Evolutionary conservation across 2,113 vertebrate species (phyloP).

Genomic region (Cariama cristata): DNA sequence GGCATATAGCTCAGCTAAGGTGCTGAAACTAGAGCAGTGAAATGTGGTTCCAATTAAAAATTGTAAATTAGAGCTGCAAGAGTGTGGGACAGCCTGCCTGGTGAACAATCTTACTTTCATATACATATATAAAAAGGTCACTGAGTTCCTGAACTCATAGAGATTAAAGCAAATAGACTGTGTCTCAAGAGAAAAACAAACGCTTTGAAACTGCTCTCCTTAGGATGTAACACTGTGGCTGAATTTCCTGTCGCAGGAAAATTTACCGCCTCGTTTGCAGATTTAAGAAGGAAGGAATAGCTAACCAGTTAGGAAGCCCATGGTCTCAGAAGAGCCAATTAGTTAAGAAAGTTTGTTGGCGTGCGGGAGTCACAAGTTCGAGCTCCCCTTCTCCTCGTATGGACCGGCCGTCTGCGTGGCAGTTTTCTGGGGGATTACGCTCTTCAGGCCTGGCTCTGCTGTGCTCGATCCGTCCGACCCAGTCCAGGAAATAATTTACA

Average conservation of each 20-base stretch:
- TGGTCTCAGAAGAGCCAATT: background rate
- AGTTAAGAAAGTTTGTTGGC: background rate
- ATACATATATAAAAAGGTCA: background rate
- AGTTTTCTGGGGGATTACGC: background rate
- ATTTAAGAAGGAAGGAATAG: background rate
- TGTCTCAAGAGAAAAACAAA: background rate
- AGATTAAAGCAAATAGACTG: constrained; percentile 16
- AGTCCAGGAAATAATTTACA: background rate
- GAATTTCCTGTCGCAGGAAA: background rate
- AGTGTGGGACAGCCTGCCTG: background rate
- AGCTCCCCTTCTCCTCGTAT: background rate
- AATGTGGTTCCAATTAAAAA: constrained; percentile 33
- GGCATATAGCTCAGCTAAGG: background rate
- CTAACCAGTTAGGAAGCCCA: background rate
- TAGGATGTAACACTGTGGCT: background rate
- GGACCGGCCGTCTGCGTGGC: fast-evolving
- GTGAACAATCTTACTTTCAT: background rate
- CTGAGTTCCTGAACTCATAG: background rate
- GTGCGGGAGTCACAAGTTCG: background rate
- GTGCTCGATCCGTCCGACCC: fast-evolving
- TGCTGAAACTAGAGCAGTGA: background rate
- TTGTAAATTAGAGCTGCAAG: background rate
- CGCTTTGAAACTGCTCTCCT: background rate
- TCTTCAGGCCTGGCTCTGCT: background rate
- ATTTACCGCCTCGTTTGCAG: background rate